Conservation (phyloP, 2,797 vertebrate genomes). For the Parauchenoglanis ngamensis region DNA sequence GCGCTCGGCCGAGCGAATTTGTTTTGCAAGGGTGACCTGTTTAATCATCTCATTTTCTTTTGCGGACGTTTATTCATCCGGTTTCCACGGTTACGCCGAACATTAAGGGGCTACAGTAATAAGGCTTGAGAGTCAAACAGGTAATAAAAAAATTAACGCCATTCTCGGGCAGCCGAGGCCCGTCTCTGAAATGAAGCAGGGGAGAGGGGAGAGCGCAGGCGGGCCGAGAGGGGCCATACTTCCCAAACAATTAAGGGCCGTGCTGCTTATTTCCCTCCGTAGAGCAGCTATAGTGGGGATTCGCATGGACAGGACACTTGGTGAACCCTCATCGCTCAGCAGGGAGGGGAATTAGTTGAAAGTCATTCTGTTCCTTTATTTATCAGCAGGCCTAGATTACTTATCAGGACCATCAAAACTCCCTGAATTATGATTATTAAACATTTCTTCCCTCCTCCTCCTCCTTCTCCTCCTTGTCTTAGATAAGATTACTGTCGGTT, state of each 20-base stretch:
- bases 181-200: slow-evolving; percentile 87
- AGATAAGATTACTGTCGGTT: slow-evolving; percentile 63
- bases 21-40: slow-evolving; percentile 99
- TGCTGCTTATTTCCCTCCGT: slow-evolving; percentile 81
- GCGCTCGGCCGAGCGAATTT: slow-evolving; percentile 90
- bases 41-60: slow-evolving; percentile 99
- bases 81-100: slow-evolving; percentile 99
- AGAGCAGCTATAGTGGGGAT: slow-evolving; percentile 74
- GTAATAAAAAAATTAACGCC: slow-evolving; percentile 99
- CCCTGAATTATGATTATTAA: slow-evolving; percentile 75
- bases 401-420: slow-evolving; percentile 81
- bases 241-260: slow-evolving; percentile 81
- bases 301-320: slow-evolving; percentile 78
- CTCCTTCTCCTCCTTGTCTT: slow-evolving; percentile 37
- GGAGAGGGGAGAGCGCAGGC: slow-evolving; percentile 72
- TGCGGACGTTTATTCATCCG: slow-evolving; percentile 99
- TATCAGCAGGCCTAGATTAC: slow-evolving; percentile 77
- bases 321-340: slow-evolving; percentile 68
- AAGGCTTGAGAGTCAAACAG: slow-evolving; percentile 99
- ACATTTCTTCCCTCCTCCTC: slow-evolving; percentile 58
- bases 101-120: slow-evolving; percentile 99
- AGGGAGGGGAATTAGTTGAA: slow-evolving; percentile 75
- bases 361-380: slow-evolving; percentile 73
- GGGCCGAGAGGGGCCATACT: slow-evolving; percentile 68
- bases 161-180: slow-evolving; percentile 87